Base-by-base conservation (phyloP, 2,888 invertebrate species). In the Fragum fragum region DNA sequence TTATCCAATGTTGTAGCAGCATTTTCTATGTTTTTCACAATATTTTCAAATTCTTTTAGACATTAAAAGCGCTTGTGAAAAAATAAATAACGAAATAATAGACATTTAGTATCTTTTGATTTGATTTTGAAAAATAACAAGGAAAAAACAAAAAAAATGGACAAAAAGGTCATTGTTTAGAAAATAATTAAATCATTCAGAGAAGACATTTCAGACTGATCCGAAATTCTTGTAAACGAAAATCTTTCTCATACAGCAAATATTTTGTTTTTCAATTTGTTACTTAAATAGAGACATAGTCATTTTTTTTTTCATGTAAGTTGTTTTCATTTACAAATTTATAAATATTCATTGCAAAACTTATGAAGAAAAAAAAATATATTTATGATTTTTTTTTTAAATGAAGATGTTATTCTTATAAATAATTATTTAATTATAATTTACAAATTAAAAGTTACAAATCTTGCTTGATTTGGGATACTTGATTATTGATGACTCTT, bases 121-220 rank as follows among this genome's bases (percentile, higher is more conserved):
- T 47, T 47, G 47, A 47, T 47, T 47, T 47, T 47, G 47, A 47
- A 47, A 47, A 47, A 47, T 47, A 47, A 47, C 47, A 47, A 47
- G 47, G 47, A 47, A 6, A 39, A 39, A 39, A 39, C 47, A 47
- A 47, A 47, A 47, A 47, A 47, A 47, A 14, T 47, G 47, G 47
- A 47, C 47, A 47, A 47, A 47, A 47, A 47, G n/a, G 16, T 47
- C 47, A 47, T 47, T 9, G 47, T 47, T n/a, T 47, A 47, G 47
- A 47, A 47, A 47, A 47, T 47, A 47, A 47, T 47, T 47, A 47
- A 47, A 47, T 16, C 47, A 47, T 47, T 47, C 9, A 36, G 32
- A 36, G 32, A 47, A 47, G 47, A 47, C 47, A 47, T 47, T 47
- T 18, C 14, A 14, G 14, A 18, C 47, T 47, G 47, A 14, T n/a